Base-by-base conservation (phyloP, 2,888 invertebrate species). In the Cloeon dipterum region DNA sequence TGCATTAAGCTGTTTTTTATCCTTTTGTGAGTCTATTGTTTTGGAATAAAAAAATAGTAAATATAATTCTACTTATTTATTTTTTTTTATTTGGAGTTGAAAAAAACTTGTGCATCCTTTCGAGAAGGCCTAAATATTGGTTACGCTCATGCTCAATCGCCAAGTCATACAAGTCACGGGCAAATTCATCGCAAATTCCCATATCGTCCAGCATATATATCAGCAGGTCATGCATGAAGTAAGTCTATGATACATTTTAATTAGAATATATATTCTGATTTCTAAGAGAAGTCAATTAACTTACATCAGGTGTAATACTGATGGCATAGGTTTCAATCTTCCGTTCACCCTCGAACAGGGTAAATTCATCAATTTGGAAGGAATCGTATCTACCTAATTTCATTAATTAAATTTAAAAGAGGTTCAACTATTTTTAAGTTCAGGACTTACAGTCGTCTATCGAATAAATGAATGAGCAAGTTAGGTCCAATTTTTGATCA, bases 161-260 rank as follows among this genome's bases (percentile, higher is more conserved):
- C 54, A 85, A 74, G 42, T 82, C 75, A 0, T 83, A 71, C 16
- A 98, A 53, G 52, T 89, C 82, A 47, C 83, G 79, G 1, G 74
- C 82, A 58, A 98, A 94, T 43, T 88, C 83, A 50, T 88, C 88
- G 50, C 79, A 77, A 42, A 98, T 64, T 23, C 96, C 96, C 47
- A 96, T 85, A 54, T 96, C 96, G 56, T 94, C 94, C 40, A 98
- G 63, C 46, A 89, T 66, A 52, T 93, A 91, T 76, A 96, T 81
- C 45, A 98, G 61, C 34, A 91, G 65, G 55, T 94, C 93, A 52
- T 94, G 94, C 37, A 94, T 61, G 51, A n/a, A n/a, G n/a, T n/a
- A n/a, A n/a, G 88, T 86, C 85, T 88, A n/a, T n/a, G 35, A 37
- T 42, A 40, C 38, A 44, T n/a, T n/a, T 34, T 10, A 32, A 3